Evolutionary conservation across 1,140 invertebrate genomes (phyloP), one percentile per base, ranked within the genome.

Genomic region (Drosophila pandora): DNA sequence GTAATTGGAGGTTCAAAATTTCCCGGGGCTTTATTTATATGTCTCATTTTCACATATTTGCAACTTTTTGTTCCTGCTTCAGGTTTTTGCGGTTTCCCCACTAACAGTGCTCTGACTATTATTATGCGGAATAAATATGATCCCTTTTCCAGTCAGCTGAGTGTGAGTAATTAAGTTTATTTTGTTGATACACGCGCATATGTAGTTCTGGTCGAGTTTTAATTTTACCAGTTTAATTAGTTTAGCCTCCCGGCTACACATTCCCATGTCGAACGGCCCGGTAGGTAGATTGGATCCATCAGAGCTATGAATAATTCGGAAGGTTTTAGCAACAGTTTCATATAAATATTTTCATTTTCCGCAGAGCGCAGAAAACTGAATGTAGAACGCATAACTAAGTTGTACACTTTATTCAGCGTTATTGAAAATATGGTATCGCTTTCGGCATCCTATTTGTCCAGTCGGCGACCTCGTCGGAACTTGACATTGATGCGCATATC

Each of bases 401-500:
- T 28, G 6, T 28, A 17, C 2, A 69, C 37, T 55, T 69, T 39
- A 49, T 57, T 43, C 52, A 17, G 50, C 43, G 34, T 39, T 69
- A 69, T 69, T 69, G 65, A 39, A 68, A 69, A 57, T 32, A 69
- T 39, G 41, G 69, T 54, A 69, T 69, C 25, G 41, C 50, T 30
- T 13, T 49, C 49, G 30, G 30, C 22, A 8, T 12, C 41, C 62
- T 28, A 64, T 64, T 75, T 67, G 23, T 59, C 50, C 13, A 25
- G 30, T 54, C n/a, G 30, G n/a, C 22, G n/a, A 43, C 10, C 6
- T 39, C 30, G 21, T 13, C 32, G 13, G 32, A 30, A 49, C 61
- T 79, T 76, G 81, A 73, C 81, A 84, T 84, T 84, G 68, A 79
- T 82, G 65, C 78, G 69, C 58, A 75, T 71, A 70, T 81, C 74